phyloP scores from a whole-genome alignment of 2,888 invertebrate genomes.

The Idaea biselata region DNA sequence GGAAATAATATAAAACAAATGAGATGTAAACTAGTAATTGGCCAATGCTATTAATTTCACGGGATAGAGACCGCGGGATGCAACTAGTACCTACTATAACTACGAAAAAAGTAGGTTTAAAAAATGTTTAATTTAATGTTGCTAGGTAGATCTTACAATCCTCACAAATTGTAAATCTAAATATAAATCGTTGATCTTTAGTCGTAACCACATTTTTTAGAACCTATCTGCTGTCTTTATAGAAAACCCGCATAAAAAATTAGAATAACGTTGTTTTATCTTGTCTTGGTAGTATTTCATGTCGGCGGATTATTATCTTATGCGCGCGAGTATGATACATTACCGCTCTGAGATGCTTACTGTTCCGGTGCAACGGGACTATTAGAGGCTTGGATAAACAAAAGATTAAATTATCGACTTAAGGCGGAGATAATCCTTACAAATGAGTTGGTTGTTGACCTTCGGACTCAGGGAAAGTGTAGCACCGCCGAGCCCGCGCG shows the following conservation, averaged over 20 bases:
- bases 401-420: constrained; percentile 77
- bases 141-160: neutral
- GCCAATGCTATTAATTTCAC: too few species aligned
- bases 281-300: constrained; percentile 60
- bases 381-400: constrained; percentile 78
- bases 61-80: too few species aligned
- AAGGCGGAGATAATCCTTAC: constrained; percentile 75
- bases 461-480: constrained; percentile 53
- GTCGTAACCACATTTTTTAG: constrained; percentile 29
- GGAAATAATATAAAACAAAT: too few species aligned
- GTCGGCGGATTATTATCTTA: constrained; percentile 71
- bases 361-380: constrained; percentile 65
- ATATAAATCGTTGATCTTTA: constrained; percentile 20
- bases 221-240: constrained; percentile 29
- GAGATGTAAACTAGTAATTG: too few species aligned
- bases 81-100: too few species aligned
- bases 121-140: neutral
- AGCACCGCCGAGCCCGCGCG: constrained; percentile 11
- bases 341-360: constrained; percentile 58
- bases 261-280: constrained; percentile 48
- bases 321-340: constrained; percentile 69
- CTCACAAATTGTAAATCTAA: neutral
- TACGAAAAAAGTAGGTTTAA: neutral
- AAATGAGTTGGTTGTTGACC: constrained; percentile 77
- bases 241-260: constrained; percentile 44